Evolutionary conservation across 2,113 vertebrate species (phyloP).

Genomic region (Cebidichthys violaceus): DNA sequence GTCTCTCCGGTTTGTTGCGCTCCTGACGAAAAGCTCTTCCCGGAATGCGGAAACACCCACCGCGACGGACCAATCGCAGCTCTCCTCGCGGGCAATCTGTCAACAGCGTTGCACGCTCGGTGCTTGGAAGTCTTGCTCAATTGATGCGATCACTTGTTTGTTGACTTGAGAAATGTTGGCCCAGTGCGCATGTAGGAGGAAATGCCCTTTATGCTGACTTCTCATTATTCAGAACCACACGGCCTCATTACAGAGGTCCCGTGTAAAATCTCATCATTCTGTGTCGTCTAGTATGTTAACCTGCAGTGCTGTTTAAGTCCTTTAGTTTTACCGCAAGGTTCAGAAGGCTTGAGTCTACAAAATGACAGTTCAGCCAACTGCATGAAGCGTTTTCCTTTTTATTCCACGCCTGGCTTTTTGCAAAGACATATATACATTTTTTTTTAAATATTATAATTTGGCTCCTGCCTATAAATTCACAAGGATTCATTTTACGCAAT

Average conservation of each 20-base stretch:
- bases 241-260: not conserved
- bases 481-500: not conserved
- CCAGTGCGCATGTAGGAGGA: not conserved
- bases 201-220: not conserved
- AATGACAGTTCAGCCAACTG: not conserved
- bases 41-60: constrained; percentile 82
- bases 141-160: constrained; percentile 22
- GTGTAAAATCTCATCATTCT: constrained; percentile 8
- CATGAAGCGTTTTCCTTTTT: not conserved
- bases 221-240: not conserved
- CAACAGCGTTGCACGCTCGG: constrained; percentile 8
- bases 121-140: constrained; percentile 32
- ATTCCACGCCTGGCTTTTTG: constrained; percentile 7
- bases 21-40: constrained; percentile 39
- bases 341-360: not conserved
- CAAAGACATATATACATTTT: not conserved
- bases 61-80: constrained; percentile 76
- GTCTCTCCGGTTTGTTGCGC: constrained; percentile 34
- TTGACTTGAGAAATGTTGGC: constrained; percentile 42
- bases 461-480: not conserved
- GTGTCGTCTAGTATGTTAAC: not conserved
- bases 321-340: not conserved
- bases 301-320: not conserved
- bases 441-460: not conserved
- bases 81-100: constrained; percentile 30